phyloP scores from a whole-genome alignment of 1,140 invertebrate genomes.

The Drosophila rhopaloa region DNA sequence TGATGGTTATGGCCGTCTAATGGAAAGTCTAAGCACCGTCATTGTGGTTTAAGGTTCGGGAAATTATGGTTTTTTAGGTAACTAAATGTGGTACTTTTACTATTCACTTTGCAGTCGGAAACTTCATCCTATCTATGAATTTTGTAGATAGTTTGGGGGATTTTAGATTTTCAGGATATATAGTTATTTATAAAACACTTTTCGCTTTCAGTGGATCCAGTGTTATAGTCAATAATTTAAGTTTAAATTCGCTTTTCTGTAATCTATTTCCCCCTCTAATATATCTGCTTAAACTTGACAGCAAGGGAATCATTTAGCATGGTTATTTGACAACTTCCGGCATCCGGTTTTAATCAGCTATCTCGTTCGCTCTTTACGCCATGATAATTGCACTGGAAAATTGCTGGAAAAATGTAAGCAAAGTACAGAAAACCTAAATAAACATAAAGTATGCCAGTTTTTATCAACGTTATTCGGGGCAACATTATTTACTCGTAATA shows the following conservation, averaged over 20 bases:
- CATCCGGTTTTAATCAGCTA: constrained; percentile 23
- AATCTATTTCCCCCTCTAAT: neutral
- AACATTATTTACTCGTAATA: constrained; percentile 74
- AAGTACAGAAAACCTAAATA: constrained; percentile 39
- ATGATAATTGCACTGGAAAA: constrained; percentile 55
- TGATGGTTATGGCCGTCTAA: neutral
- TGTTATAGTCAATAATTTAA: neutral
- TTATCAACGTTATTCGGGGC: constrained; percentile 53
- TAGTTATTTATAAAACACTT: neutral
- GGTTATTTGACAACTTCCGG: constrained; percentile 68
- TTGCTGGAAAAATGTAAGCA: constrained; percentile 20
- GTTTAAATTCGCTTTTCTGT: neutral
- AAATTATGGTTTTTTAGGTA: neutral
- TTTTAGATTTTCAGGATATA: too few relatives aligned
- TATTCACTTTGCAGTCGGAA: too few relatives aligned
- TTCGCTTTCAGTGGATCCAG: too few relatives aligned
- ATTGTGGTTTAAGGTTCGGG: neutral
- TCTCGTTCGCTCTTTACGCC: neutral
- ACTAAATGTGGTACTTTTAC: neutral
- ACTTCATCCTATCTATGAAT: too few relatives aligned
- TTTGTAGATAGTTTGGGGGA: too few relatives aligned
- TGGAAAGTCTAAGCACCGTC: neutral
- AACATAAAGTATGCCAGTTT: constrained; percentile 61
- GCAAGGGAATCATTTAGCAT: constrained; percentile 23
- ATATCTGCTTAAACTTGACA: neutral